Base-by-base conservation (phyloP, 2,797 vertebrate genomes). In the Notoglanidium macrostoma region DNA sequence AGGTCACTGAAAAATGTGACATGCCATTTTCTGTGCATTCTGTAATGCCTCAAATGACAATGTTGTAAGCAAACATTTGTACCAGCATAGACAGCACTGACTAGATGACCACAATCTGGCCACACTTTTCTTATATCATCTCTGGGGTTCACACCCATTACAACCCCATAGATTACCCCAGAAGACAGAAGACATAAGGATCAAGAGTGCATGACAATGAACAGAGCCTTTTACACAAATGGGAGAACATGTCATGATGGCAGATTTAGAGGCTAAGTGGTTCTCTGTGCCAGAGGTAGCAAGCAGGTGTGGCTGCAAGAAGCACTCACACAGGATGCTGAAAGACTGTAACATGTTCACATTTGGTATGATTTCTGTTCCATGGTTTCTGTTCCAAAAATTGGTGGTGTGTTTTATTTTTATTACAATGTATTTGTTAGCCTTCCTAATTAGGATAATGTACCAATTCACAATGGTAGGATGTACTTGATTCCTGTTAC, bases 401-500 rank as follows among this genome's bases (percentile, higher is more conserved):
- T 35, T 29, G 35, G 35, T 65, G 26, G 23, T 49, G 35, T n/a
- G 40, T 63, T 81, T 46, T 67, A 17, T 63, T 63, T 78, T 78
- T 55, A 21, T 11, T 80, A 65, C 8, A 29, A 3, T 82, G 26
- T 68, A 68, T 54, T 35, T 68, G 1, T 3, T 83, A 83, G 29
- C 9, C 17, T 7, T 32, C 46, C 59, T 67, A 49, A 19, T 65
- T 67, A 67, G 8, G 14, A 32, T 7, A 93, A 92, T 88, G 84
- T 88, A 92, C 89, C 83, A 86, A 92, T 92, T 89, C 89, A 89
- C 55, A 29, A 87, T 90, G 87, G 89, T 91, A 92, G 91, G 86
- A 90, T 89, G 83, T 72, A 26, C 59, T 65, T 67, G 63, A 90
- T 88, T 92, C 87, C 74, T n/a, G 59, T 77, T 74, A 74, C 61